Base-by-base conservation (phyloP, 2,888 invertebrate genomes). In the Acanthosepion pharaonis region DNA sequence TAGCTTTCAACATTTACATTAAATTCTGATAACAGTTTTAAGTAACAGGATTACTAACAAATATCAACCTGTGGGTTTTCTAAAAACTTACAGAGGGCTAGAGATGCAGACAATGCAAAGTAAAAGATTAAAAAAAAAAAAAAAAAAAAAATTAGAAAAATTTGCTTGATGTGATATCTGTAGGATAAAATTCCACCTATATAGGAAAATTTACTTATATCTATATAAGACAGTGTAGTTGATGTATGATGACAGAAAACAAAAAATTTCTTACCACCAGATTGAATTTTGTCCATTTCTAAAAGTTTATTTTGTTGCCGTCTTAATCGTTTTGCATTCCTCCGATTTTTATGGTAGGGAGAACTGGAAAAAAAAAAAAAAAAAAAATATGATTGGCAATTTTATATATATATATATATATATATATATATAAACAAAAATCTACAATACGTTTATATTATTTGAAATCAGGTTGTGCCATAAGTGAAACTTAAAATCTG, bases 281-380 rank as follows among this genome's bases (percentile, higher is more conserved):
- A 11, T 33, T 93, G 93, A 20, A 93, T 53, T 93, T 93, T 93
- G 48, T 93, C 93, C 93, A 93, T 93, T 51, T 93, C 93, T 25
- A 93, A 93, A n/a, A 93, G 9, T 53, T 93, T 93, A 53, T 93
- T 23, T 53, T 93, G 93, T 28, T 28, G 92, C 51, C n/a, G 92
- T 49, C 78, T n/a, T 78, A n/a, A n/a, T n/a, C 78, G 78, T n/a
- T 78, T 78, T n/a, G 33, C 33, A n/a, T 25, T 93, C 51, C 93
- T 93, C 11, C 49, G 53, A 25, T 20, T 93, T 93, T 93, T 93
- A 33, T 49, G 93, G n/a, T 93, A 93, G 53, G 93, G 93, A 49
- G 53, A 33, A 93, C 93, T 93, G 93, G 53, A 2, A 25, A 28
- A 49, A n/a, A 51, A 93, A 33, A 33, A 33, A 33, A 33, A 1